Evolutionary conservation across 2,113 vertebrate genomes (phyloP).

Genomic region (Oncorhynchus nerka): DNA sequence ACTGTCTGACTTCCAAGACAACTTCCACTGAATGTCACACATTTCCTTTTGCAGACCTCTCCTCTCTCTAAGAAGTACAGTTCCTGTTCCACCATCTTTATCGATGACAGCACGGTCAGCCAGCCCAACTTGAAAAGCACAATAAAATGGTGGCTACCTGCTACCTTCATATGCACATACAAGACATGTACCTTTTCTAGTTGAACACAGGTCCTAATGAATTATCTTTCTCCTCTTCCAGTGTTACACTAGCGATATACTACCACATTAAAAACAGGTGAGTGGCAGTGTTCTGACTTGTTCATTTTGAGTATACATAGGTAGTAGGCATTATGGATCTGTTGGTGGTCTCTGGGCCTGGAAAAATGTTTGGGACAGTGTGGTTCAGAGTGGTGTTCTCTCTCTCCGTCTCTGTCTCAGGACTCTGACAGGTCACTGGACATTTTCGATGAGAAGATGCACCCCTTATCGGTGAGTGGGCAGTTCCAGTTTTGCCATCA

Average conservation of each 20-base stretch:
- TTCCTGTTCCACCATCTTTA: conserved; percentile 97
- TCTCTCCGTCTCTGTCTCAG: conserved; percentile 59
- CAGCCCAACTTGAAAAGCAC: conserved; percentile 99
- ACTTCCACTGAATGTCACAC: not conserved
- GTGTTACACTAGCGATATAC: conserved; percentile 95
- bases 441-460: conserved; percentile 99
- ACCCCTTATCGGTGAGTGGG: conserved; percentile 90
- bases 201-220: not conserved
- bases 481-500: no score
- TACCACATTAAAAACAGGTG: conserved; percentile 99
- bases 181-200: not conserved
- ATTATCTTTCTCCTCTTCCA: conserved; percentile 48
- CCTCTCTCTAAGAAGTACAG: conserved; percentile 93
- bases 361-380: not conserved
- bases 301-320: no score
- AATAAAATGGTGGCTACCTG: conserved; percentile 94
- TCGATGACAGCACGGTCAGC: conserved; percentile 98
- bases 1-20: no score
- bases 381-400: not conserved
- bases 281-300: conserved; percentile 23
- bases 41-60: conserved; percentile 77
- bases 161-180: conserved; percentile 68
- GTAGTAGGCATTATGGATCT: no score
- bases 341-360: no score
- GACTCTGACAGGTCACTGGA: conserved; percentile 92